Percentiles rank a stretch among this genome's conserved stretches.
phyloP scores from a whole-genome alignment of 2,888 invertebrate species.

The Norana najaformis region DNA sequence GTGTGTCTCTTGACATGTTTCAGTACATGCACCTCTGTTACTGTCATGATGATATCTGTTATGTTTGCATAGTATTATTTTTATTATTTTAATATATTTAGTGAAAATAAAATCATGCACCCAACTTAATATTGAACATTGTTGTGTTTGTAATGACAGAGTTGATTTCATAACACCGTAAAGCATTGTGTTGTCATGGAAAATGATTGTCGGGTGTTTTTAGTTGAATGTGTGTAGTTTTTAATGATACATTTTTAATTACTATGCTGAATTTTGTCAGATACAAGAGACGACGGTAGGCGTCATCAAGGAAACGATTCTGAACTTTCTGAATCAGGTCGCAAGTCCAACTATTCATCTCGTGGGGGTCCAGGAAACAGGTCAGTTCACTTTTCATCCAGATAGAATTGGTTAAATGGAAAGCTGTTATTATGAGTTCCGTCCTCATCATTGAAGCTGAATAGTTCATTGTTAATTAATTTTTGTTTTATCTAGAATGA shows the following conservation, averaged over 20 bases:
- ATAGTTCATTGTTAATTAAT: too few species aligned
- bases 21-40: not conserved
- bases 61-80: not conserved
- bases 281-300: not conserved
- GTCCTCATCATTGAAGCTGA: not conserved
- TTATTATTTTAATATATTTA: not conserved
- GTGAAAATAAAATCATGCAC: not conserved
- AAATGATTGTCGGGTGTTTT: not conserved
- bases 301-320: not conserved
- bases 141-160: not conserved
- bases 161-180: not conserved
- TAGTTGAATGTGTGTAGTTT: not conserved
- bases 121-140: not conserved
- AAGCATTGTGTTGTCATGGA: not conserved
- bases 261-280: not conserved
- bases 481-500: too few species aligned
- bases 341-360: conserved; percentile 17
- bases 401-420: not conserved
- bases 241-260: too few species aligned
- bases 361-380: not conserved
- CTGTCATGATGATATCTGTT: not conserved
- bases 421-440: not conserved
- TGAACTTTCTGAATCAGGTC: not conserved
- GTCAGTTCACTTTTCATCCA: not conserved
- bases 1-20: not conserved